A percentile compares a stretch with the other conserved stretches of the same genome.
phyloP scores from a whole-genome alignment of 1,140 invertebrate genomes.

The Trachelipus rathkii region DNA sequence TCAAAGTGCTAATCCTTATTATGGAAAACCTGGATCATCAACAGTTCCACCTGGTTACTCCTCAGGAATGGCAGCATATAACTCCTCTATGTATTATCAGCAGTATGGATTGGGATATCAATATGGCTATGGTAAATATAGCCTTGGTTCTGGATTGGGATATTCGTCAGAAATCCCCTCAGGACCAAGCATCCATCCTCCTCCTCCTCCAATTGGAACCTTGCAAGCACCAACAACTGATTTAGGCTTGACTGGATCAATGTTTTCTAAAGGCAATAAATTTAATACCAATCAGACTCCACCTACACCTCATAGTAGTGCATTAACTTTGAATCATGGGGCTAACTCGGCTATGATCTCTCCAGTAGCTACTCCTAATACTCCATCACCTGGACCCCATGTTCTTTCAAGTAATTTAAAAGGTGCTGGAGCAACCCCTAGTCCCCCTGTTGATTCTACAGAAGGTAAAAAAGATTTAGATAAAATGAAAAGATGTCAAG shows the following conservation, averaged over 20 bases:
- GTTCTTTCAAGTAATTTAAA: constrained; percentile 31
- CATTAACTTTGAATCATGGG: constrained; percentile 31
- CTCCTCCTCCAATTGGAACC: constrained; percentile 39
- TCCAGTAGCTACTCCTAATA: constrained; percentile 37
- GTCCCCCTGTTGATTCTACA: constrained; percentile 39
- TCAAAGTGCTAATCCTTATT: constrained; percentile 44
- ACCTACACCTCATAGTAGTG: constrained; percentile 30
- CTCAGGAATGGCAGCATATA: constrained; percentile 44
- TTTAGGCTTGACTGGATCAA: constrained; percentile 41
- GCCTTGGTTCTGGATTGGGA: constrained; percentile 36
- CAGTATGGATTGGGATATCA: constrained; percentile 45
- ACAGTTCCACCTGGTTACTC: constrained; percentile 43
- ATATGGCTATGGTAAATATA: constrained; percentile 45
- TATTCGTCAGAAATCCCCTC: constrained; percentile 42
- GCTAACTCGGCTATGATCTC: constrained; percentile 38
- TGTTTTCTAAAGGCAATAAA: constrained; percentile 41
- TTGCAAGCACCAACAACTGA: constrained; percentile 44
- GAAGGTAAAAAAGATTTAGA: constrained; percentile 44
- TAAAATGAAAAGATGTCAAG: constrained; percentile 44
- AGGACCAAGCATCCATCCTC: constrained; percentile 38
- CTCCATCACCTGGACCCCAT: constrained; percentile 42
- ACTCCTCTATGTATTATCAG: constrained; percentile 45
- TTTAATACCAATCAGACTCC: constrained; percentile 32
- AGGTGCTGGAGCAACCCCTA: constrained; percentile 40
- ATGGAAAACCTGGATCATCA: constrained; percentile 39